Evolutionary conservation across 1,140 invertebrate species (phyloP).

Genomic region (Cydia fagiglandana): DNA sequence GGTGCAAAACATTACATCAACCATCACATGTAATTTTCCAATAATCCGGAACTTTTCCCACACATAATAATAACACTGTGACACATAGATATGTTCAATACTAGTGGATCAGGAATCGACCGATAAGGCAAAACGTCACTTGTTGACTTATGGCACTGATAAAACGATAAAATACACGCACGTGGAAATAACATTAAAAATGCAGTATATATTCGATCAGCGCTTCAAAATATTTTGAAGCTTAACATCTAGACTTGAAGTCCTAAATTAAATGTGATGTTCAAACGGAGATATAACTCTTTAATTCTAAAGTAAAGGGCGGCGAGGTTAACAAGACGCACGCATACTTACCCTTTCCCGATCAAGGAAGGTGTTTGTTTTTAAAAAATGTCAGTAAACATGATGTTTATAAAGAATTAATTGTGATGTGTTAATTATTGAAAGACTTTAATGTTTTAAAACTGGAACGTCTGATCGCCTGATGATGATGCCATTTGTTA

Average conservation of each 20-base stretch:
- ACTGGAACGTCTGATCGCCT: not conserved
- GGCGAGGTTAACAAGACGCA: constrained; percentile 15
- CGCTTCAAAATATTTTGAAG: not conserved
- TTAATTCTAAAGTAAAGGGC: not conserved
- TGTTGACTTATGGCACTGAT: constrained; percentile 29
- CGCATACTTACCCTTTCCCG: constrained; percentile 26
- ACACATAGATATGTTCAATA: constrained; percentile 17
- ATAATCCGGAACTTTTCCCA: constrained; percentile 10
- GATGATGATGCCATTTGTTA: constrained; percentile 1
- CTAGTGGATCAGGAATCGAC: constrained; percentile 23
- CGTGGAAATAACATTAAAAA: not conserved
- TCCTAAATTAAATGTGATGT: not conserved
- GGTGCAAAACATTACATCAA: not conserved
- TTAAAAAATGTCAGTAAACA: constrained; percentile 15
- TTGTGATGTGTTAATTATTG: constrained; percentile 6
- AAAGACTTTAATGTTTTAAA: not conserved
- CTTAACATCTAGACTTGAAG: not conserved
- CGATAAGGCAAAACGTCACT: constrained; percentile 27
- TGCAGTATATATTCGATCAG: not conserved
- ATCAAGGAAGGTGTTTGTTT: constrained; percentile 17
- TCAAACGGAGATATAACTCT: not conserved
- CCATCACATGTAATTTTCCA: not conserved
- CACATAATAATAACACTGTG: not conserved
- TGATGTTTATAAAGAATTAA: not conserved
- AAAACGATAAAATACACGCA: constrained; percentile 19